These are phyloP conservation scores for Ranitomeya variabilis DNA, from an alignment of 2,113 vertebrate species.

Conservation along the genomic window DNA sequence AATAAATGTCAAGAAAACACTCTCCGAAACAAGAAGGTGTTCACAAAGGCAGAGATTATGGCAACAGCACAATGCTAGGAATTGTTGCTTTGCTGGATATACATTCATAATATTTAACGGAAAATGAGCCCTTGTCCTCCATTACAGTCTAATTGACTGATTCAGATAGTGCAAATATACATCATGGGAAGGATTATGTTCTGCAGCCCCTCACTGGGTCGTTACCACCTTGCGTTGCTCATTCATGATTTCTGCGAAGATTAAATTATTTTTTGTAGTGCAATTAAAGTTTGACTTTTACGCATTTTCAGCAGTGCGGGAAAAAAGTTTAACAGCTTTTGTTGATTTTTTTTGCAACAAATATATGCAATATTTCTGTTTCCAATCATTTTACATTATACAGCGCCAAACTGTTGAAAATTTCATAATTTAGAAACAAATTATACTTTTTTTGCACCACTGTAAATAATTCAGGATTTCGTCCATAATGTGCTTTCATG, in stretches of 20 bases:
- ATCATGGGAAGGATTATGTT: not conserved
- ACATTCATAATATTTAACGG: conserved; percentile 47
- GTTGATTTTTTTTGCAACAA: not conserved
- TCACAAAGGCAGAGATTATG: conserved; percentile 59
- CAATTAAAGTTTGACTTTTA: not conserved
- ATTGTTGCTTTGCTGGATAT: conserved; percentile 49
- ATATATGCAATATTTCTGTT: not conserved
- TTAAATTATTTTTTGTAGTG: too few relatives aligned
- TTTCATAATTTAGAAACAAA: not conserved
- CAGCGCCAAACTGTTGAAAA: not conserved
- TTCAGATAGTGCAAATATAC: conserved; percentile 47
- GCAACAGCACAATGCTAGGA: conserved; percentile 50
- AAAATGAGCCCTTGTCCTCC: conserved; percentile 54
- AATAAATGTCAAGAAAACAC: conserved; percentile 65
- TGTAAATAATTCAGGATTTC: not conserved
- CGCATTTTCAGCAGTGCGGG: not conserved
- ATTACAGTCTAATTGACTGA: conserved; percentile 60
- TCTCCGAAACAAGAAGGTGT: conserved; percentile 59
- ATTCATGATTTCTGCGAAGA: not conserved
- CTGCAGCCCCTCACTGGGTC: not conserved
- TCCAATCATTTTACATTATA: not conserved
- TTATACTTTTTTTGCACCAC: not conserved
- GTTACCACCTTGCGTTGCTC: not conserved
- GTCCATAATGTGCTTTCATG: not conserved
- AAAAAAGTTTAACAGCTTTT: conserved; percentile 30